Evolutionary conservation across 1,140 invertebrate species (phyloP).

Genomic region (Halyomorpha halys): DNA sequence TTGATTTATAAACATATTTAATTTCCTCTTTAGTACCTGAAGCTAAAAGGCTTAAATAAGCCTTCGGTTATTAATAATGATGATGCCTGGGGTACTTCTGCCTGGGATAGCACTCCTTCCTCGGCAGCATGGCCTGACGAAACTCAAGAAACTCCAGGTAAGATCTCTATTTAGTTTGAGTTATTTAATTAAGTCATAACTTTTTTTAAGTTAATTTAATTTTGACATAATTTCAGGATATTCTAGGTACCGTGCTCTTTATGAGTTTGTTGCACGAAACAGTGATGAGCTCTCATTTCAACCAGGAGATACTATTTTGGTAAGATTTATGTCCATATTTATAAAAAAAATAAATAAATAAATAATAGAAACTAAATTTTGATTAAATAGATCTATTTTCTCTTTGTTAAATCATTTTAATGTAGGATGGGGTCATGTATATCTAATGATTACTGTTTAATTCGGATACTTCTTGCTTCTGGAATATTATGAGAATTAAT

Average conservation of each 20-base stretch:
- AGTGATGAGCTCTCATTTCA: constrained; percentile 88
- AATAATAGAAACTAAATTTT: no score
- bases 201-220: neutral
- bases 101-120: constrained; percentile 10
- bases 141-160: constrained; percentile 22
- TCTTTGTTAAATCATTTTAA: no score
- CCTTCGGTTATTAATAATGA: constrained; percentile 18
- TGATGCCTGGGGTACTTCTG: constrained; percentile 33
- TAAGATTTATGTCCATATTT: constrained; percentile 39
- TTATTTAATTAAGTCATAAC: neutral
- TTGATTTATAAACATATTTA: no score
- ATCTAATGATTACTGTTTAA: no score
- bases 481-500: no score
- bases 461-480: no score
- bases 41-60: constrained; percentile 1
- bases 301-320: constrained; percentile 86
- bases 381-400: no score
- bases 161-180: neutral
- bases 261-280: constrained; percentile 86
- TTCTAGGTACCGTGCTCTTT: constrained; percentile 74
- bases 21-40: no score
- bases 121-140: constrained; percentile 42
- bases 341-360: no score
- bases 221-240: constrained; percentile 21
- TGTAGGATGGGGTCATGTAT: no score